Evolutionary conservation across 2,797 vertebrate genomes (phyloP).

Genomic region (Danio aesculapii): DNA sequence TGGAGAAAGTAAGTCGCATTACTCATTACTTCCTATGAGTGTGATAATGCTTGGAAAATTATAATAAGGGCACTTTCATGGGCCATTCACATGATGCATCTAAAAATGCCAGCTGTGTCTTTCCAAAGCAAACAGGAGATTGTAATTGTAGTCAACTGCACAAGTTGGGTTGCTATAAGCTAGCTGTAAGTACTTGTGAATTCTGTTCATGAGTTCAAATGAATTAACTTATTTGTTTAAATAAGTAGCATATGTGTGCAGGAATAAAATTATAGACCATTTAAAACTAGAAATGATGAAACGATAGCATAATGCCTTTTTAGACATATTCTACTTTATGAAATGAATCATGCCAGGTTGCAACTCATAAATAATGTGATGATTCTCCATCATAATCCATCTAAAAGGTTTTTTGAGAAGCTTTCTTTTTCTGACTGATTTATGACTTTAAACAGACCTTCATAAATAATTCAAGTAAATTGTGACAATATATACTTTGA

Average conservation of each 20-base stretch:
- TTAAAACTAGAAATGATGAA: neutral
- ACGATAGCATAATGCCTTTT: neutral
- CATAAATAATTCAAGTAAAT: neutral
- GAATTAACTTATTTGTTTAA: slow-evolving; percentile 1
- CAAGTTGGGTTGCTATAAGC: neutral
- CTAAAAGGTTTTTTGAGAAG: neutral
- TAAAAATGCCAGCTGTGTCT: no score
- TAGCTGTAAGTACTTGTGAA: no score
- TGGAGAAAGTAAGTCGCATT: no score
- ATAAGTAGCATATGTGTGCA: neutral
- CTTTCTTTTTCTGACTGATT: neutral
- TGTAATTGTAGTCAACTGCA: no score
- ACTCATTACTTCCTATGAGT: no score
- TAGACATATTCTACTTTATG: neutral
- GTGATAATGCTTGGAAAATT: no score
- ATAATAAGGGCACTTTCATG: no score
- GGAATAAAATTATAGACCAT: neutral
- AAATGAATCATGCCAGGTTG: neutral
- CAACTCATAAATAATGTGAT: neutral
- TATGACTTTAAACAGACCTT: neutral
- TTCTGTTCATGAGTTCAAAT: neutral
- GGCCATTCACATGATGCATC: no score
- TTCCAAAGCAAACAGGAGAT: no score
- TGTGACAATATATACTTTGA: slow-evolving; percentile 8
- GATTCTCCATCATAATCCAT: neutral